Evolutionary conservation across 2,113 vertebrate species (phyloP), one percentile per base, ranked within the genome.

Genomic region (Psettodes erumei): DNA sequence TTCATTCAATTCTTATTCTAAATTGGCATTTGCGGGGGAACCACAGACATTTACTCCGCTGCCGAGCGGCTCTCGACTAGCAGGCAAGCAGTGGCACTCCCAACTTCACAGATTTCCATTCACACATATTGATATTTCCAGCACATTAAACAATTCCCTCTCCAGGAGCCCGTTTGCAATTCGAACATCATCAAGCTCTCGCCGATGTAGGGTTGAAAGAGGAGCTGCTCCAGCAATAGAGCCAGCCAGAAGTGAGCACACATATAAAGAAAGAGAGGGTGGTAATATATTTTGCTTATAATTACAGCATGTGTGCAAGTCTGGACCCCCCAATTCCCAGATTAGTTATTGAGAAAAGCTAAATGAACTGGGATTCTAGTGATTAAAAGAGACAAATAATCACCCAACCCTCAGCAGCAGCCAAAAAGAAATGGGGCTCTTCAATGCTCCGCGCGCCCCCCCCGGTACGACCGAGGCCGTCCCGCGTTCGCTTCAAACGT

Each of bases 301-400:
- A 53, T 75, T 73, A 87, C 89, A 69, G 58, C 61, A 82, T 58
- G 76, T 82, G 82, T 54, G 75, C 86, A 79, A 86, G 69, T 79
- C 55, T 23, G 51, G 70, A 84, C 77, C 71, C 62, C n/a, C 75
- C 66, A 84, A 89, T 93, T 95, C 92, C 92, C 94, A 75, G 42
- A 88, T 90, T 93, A 93, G 93, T 93, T 95, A 95, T 93, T 95
- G 93, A 94, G 93, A 95, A 96, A 95, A 94, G 90, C 91, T 95
- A 95, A n/a, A 96, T 95, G 96, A 95, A 95, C 92, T 92, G 93
- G 92, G 94, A 95, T 94, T 94, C 89, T 86, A 79, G 92, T 94
- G 94, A 97, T 96, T 95, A 95, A 94, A 93, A 81, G 89, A 95
- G 93, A 94, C 88, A 94, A 94, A 96, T 95, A 88, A 95, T 91